Conservation (phyloP, 2,797 vertebrate genomes). For the Schizopygopsis malacanthus region DNA sequence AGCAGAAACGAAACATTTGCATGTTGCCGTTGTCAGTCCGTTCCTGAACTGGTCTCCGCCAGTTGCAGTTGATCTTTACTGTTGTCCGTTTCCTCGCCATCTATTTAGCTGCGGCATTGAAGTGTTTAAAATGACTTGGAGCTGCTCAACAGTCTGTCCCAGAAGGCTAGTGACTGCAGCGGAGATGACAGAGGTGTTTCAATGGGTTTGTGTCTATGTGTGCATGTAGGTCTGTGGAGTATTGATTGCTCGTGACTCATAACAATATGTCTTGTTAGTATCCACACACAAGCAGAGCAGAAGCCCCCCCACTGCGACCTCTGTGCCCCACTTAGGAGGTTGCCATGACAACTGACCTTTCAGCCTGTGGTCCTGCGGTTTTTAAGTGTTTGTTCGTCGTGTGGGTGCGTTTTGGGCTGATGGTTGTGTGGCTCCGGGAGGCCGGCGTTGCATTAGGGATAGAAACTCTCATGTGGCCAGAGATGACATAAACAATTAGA, state of each 20-base stretch:
- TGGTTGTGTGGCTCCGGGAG: not conserved
- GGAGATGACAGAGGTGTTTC: not conserved
- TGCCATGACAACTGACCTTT: constrained; percentile 28
- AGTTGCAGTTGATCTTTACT: not conserved
- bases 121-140: constrained; percentile 12
- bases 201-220: not conserved
- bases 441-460: constrained; percentile 18
- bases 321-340: not conserved
- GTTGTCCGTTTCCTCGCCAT: not conserved
- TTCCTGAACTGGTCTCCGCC: not conserved
- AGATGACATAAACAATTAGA: not conserved
- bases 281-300: not conserved
- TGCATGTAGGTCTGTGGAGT: not conserved
- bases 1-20: not conserved
- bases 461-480: constrained; percentile 20
- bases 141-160: not conserved
- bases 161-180: not conserved
- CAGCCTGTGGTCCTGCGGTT: constrained; percentile 1
- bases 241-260: constrained; percentile 44
- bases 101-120: not conserved
- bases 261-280: constrained; percentile 24
- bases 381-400: constrained; percentile 2
- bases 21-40: not conserved
- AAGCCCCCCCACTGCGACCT: constrained; percentile 1
- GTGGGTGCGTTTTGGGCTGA: constrained; percentile 22